phyloP scores from a whole-genome alignment of 2,113 vertebrate species.

The Ammodytes marinus region DNA sequence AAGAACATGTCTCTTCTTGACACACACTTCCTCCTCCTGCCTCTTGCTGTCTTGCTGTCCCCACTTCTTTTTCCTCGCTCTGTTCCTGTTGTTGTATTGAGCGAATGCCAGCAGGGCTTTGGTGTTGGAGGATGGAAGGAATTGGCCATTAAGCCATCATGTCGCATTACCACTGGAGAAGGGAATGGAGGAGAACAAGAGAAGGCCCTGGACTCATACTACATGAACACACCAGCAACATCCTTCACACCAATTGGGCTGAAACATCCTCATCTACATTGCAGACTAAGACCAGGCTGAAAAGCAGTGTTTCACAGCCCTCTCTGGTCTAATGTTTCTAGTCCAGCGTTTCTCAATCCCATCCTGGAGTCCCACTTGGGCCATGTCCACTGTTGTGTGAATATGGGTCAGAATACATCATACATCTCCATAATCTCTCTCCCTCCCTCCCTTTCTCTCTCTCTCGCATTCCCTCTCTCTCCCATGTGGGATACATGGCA shows the following conservation, averaged over 20 bases:
- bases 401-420: slow-evolving; percentile 79
- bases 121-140: slow-evolving; percentile 1
- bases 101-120: slow-evolving; percentile 30
- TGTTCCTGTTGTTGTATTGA: slow-evolving; percentile 50
- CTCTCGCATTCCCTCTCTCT: slow-evolving; percentile 33
- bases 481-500: slow-evolving; percentile 69
- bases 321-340: too few species aligned
- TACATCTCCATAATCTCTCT: slow-evolving; percentile 62
- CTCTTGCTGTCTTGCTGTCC: slow-evolving; percentile 4
- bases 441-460: slow-evolving; percentile 8
- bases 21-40: slow-evolving; percentile 3
- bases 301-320: too few species aligned
- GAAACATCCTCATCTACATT: too few species aligned
- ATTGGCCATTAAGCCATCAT: slow-evolving; percentile 57
- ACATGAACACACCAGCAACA: slow-evolving; percentile 2
- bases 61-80: background rate
- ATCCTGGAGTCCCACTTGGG: too few species aligned
- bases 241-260: background rate
- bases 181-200: background rate
- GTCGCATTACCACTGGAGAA: slow-evolving; percentile 37
- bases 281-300: too few species aligned
- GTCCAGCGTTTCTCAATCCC: too few species aligned
- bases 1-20: slow-evolving; percentile 1
- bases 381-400: slow-evolving; percentile 32
- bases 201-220: background rate